Percentiles rank a stretch among this genome's conserved stretches.
Evolutionary conservation across 1,140 invertebrate genomes (phyloP).

Genomic region (Cyclargus thomasi): DNA sequence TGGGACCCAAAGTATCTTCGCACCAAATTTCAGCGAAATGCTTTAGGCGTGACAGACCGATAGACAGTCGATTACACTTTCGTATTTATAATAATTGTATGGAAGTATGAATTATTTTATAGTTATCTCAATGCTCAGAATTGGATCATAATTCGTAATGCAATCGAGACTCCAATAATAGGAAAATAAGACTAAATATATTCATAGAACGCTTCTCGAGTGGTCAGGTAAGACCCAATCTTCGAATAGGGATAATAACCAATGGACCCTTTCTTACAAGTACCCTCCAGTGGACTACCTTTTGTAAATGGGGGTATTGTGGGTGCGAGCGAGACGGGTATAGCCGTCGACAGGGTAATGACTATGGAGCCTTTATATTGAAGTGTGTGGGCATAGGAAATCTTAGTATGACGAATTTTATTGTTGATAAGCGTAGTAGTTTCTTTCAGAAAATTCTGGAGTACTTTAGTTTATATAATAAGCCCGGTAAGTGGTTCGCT

Average conservation of each 20-base stretch:
- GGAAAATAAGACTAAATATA: constrained; percentile 11
- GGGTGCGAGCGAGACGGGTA: neutral
- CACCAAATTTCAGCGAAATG: too few species aligned
- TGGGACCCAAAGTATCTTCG: too few species aligned
- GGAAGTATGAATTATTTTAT: too few species aligned
- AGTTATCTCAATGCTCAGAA: too few species aligned
- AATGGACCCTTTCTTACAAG: constrained; percentile 27
- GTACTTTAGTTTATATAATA: too few species aligned
- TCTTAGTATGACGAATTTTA: constrained; percentile 7
- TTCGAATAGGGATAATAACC: constrained; percentile 20
- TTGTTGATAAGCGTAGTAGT: neutral
- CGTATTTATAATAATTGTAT: too few species aligned
- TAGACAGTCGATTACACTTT: too few species aligned
- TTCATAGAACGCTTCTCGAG: constrained; percentile 4
- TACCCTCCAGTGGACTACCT: constrained; percentile 18
- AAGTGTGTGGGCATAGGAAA: neutral
- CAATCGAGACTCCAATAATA: neutral
- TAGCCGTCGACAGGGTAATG: constrained; percentile 26
- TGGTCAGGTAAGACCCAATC: constrained; percentile 11
- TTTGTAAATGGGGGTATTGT: neutral
- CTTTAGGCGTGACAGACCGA: too few species aligned
- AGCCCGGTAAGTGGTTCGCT: too few species aligned
- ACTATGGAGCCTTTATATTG: constrained; percentile 10
- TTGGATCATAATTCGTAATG: neutral
- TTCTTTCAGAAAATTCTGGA: too few species aligned